These are phyloP conservation scores for Ginglymostoma cirratum DNA, from an alignment of 2,113 vertebrate species.

Conservation along the genomic window DNA sequence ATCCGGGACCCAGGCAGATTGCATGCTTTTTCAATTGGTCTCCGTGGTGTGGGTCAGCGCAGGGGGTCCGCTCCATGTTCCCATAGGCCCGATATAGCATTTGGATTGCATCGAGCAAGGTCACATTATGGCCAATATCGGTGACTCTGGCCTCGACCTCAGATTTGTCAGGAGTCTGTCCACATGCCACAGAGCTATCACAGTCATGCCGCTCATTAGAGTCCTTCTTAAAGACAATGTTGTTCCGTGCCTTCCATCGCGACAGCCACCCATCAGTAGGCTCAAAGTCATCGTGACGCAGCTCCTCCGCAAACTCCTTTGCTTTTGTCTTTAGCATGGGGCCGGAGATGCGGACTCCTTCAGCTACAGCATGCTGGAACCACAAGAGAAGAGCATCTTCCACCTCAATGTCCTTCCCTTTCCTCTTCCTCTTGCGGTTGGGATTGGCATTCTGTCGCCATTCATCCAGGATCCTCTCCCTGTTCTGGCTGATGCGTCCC, in stretches of 20 bases:
- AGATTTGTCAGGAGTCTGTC: background rate
- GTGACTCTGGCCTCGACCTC: background rate
- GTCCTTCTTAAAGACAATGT: conserved; percentile 12
- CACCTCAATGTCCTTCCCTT: conserved; percentile 24
- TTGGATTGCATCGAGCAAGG: background rate
- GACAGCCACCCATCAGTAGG: conserved; percentile 17
- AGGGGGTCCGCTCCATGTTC: background rate
- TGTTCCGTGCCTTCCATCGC: conserved; percentile 37
- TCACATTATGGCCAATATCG: background rate
- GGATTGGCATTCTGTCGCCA: conserved; percentile 28
- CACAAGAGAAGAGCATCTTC: conserved; percentile 11
- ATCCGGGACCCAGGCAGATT: background rate
- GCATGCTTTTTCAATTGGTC: background rate
- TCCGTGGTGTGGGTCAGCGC: no score
- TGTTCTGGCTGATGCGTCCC: conserved; percentile 25
- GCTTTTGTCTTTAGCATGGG: conserved; percentile 38
- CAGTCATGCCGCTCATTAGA: background rate
- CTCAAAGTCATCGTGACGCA: background rate
- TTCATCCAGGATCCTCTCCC: conserved; percentile 32
- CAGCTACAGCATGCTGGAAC: conserved; percentile 36
- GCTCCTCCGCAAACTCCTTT: conserved; percentile 16
- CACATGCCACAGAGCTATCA: background rate
- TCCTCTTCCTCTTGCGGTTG: background rate
- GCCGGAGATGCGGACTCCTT: background rate
- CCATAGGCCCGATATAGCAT: conserved; percentile 24